A percentile compares a stretch with the other conserved stretches of the same genome.
Conservation (phyloP, 1,140 invertebrate species). For the Bradynema listronoti region DNA sequence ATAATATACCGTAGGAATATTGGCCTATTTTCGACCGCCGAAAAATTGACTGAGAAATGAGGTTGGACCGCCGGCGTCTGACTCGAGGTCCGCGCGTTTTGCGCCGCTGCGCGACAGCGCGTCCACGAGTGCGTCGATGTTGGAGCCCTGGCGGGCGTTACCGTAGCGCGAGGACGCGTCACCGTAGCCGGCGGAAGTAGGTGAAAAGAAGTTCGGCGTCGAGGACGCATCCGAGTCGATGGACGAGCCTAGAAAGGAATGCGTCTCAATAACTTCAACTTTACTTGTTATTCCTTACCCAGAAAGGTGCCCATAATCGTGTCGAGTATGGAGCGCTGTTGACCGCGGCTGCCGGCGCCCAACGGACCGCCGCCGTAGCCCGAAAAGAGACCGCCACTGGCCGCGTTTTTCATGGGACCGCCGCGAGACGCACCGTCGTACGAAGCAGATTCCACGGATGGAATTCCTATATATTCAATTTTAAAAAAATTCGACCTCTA, state of each 20-base stretch:
- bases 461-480: too few relatives aligned
- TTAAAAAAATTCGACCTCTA: too few relatives aligned
- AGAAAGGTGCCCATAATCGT: constrained; percentile 23
- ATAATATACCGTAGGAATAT: too few relatives aligned
- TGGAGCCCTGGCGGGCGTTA: constrained; percentile 26
- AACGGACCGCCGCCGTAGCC: constrained; percentile 26
- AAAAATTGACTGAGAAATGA: constrained; percentile 33
- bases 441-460: too few relatives aligned
- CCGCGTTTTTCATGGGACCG: background rate
- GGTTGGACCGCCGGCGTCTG: constrained; percentile 9
- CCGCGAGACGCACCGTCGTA: too few relatives aligned
- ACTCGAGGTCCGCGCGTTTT: constrained; percentile 24
- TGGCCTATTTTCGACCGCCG: constrained; percentile 16
- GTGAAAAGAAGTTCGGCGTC: constrained; percentile 18
- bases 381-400: too few relatives aligned
- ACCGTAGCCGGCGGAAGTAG: constrained; percentile 27
- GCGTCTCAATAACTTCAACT: background rate
- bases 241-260: constrained; percentile 19
- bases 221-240: constrained; percentile 25
- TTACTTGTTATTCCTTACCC: constrained; percentile 12
- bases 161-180: constrained; percentile 19
- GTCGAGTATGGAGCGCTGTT: constrained; percentile 25
- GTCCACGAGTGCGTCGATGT: constrained; percentile 26
- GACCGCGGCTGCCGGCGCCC: constrained; percentile 14
- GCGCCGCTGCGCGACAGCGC: constrained; percentile 25